phyloP scores from a whole-genome alignment of 2,888 invertebrate species.

The Apodemia duryi region DNA sequence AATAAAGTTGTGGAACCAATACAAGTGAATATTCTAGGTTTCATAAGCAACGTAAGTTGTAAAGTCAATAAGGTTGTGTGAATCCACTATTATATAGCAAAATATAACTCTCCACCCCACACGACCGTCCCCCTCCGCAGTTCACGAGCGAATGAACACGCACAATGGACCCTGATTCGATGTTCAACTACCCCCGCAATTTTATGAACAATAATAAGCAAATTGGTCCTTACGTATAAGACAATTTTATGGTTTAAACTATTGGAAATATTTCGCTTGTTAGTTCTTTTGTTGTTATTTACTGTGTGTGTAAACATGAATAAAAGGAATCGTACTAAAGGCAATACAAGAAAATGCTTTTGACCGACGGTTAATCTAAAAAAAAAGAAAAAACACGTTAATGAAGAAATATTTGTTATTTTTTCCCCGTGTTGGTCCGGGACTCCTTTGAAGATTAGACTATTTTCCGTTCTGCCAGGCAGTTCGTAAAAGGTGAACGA shows the following conservation, averaged over 20 bases:
- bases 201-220: conserved; percentile 56
- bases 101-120: conserved; percentile 20
- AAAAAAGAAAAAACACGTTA: too few species aligned
- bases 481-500: too few species aligned
- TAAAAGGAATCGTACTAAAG: not conserved
- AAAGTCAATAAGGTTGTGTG: conserved; percentile 2
- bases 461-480: too few species aligned
- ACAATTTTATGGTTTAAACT: conserved; percentile 48
- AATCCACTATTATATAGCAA: not conserved
- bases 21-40: too few species aligned
- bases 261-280: conserved; percentile 43
- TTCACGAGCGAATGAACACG: conserved; percentile 53
- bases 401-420: too few species aligned
- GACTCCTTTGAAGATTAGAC: too few species aligned
- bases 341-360: not conserved
- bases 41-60: not conserved
- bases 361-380: not conserved
- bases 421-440: too few species aligned
- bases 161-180: conserved; percentile 68
- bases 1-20: too few species aligned
- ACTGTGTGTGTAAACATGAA: conserved; percentile 17
- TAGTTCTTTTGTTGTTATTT: conserved; percentile 40
- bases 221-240: conserved; percentile 45
- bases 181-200: conserved; percentile 64
- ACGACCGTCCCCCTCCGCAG: conserved; percentile 42